Conservation (phyloP, 2,888 invertebrate genomes). For the Adelognathus sp. region DNA sequence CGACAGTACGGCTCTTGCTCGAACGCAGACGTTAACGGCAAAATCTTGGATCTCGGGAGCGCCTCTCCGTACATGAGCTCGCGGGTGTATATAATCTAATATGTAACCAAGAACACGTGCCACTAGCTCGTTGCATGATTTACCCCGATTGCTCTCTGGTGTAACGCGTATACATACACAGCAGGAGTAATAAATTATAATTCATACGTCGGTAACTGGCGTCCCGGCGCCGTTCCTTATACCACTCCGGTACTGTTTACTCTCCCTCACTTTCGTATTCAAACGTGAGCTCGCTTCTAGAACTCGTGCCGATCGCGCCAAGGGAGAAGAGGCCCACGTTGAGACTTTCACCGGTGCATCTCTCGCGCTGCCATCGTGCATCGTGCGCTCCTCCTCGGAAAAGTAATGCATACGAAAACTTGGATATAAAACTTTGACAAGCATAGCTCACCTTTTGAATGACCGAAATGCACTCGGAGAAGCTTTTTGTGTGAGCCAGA, state of each 20-base stretch:
- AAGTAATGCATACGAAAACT: slow-evolving; percentile 2
- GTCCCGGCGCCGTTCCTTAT: slow-evolving; percentile 56
- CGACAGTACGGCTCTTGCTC: slow-evolving; percentile 34
- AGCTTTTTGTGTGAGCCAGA: not conserved
- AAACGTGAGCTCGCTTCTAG: slow-evolving; percentile 44
- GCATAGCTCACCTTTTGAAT: slow-evolving; percentile 10
- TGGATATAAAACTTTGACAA: not conserved
- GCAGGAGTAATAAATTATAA: slow-evolving; percentile 60
- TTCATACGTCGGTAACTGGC: slow-evolving; percentile 59
- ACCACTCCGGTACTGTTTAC: slow-evolving; percentile 41
- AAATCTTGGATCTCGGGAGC: slow-evolving; percentile 31
- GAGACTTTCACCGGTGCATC: slow-evolving; percentile 43
- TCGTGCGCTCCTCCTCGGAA: not conserved
- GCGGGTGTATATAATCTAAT: slow-evolving; percentile 61
- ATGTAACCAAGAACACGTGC: slow-evolving; percentile 69
- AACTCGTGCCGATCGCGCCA: slow-evolving; percentile 35
- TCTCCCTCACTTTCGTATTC: slow-evolving; percentile 57
- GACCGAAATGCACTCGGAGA: slow-evolving; percentile 7
- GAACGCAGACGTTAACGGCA: slow-evolving; percentile 44
- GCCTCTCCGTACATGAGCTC: slow-evolving; percentile 11
- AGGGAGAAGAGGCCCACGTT: slow-evolving; percentile 21
- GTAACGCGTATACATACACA: slow-evolving; percentile 52
- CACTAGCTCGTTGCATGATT: slow-evolving; percentile 71
- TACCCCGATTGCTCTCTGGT: slow-evolving; percentile 65
- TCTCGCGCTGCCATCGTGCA: not conserved